These are phyloP conservation scores for Otolemur crassicaudatus DNA, from an alignment of 2,797 vertebrate genomes.

Conservation along the genomic window DNA sequence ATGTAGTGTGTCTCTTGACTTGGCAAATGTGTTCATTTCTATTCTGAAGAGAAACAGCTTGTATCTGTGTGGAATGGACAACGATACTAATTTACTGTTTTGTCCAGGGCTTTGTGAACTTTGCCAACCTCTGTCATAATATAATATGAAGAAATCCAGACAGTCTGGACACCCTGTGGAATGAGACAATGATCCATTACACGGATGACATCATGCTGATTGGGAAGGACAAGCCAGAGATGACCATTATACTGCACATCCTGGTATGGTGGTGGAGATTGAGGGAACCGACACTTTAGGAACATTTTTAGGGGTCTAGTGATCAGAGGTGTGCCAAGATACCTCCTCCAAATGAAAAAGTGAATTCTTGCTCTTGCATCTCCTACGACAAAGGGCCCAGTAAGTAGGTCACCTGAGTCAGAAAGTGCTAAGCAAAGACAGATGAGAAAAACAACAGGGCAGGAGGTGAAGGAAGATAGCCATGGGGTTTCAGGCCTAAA, in stretches of 20 bases:
- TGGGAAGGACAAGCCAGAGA: neutral
- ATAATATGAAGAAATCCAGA: neutral
- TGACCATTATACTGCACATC: no score
- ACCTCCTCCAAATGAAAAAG: neutral
- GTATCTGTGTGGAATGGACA: neutral
- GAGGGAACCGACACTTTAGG: neutral
- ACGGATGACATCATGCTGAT: neutral
- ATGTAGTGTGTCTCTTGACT: neutral
- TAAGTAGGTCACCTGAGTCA: no score
- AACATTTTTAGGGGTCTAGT: neutral
- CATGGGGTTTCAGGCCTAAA: neutral
- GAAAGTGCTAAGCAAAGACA: neutral
- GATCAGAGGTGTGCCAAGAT: neutral
- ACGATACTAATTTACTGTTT: neutral
- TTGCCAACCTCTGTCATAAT: neutral
- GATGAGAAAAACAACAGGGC: neutral
- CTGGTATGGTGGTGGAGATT: neutral
- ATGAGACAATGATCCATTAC: neutral
- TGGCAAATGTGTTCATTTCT: neutral
- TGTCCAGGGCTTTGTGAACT: neutral
- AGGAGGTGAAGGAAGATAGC: neutral
- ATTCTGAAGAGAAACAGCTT: neutral
- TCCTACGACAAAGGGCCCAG: neutral
- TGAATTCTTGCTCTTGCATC: neutral
- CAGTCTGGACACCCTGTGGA: neutral